phyloP scores from a whole-genome alignment of 2,888 invertebrate species.

The Theretra japonica region DNA sequence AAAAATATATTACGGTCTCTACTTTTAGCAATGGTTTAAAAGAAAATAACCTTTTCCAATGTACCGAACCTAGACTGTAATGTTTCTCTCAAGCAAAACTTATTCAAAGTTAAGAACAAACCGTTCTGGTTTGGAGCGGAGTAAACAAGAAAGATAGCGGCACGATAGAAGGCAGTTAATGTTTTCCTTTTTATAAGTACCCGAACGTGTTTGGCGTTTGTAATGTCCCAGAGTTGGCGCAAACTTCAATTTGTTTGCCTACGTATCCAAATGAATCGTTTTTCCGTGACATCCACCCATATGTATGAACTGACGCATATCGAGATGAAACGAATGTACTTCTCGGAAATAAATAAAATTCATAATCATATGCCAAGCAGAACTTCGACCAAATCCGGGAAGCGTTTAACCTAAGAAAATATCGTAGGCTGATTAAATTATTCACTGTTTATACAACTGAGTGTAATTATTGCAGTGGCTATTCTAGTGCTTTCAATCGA shows the following conservation, averaged over 20 bases:
- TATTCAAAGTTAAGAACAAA: constrained; percentile 16
- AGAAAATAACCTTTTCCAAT: background rate
- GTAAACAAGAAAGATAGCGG: constrained; percentile 45
- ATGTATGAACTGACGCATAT: constrained; percentile 32
- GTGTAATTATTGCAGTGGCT: too few species aligned
- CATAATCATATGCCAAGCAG: background rate
- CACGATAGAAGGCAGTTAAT: constrained; percentile 38
- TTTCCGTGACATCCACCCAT: constrained; percentile 37
- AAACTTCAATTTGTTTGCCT: constrained; percentile 34
- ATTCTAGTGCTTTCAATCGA: too few species aligned
- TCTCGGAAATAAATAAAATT: constrained; percentile 10
- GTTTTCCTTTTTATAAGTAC: constrained; percentile 39
- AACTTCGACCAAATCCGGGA: background rate
- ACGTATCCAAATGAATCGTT: constrained; percentile 38
- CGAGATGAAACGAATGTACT: background rate
- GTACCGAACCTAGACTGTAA: background rate
- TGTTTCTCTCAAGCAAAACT: background rate
- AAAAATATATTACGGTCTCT: too few species aligned
- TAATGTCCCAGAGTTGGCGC: constrained; percentile 33
- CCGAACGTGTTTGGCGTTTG: constrained; percentile 40
- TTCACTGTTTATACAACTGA: background rate
- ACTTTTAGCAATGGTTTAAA: too few species aligned
- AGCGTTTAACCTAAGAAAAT: background rate
- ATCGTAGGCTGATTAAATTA: background rate
- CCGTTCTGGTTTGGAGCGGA: constrained; percentile 16